Evolutionary conservation across 2,797 vertebrate genomes (phyloP), one percentile per base, ranked within the genome.

Genomic region (Salarias fasciatus): DNA sequence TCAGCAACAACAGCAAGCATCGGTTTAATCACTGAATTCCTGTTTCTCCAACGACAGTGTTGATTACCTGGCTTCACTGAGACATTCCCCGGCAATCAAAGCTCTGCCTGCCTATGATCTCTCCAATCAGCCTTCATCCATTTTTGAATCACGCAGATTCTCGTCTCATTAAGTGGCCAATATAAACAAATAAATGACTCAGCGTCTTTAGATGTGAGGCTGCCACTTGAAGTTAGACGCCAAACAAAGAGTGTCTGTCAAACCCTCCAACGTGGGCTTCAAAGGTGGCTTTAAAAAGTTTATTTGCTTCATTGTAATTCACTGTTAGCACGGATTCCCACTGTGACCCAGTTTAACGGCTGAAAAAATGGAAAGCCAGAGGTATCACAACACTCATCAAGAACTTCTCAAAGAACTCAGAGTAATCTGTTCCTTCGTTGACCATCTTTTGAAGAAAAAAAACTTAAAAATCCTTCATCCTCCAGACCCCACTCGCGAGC

Each of bases 141-240:
- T 70, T 72, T 81, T 37, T 52, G 54, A 65, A 78, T 82, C 59
- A 80, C 74, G 63, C 46, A 64, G 64, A 82, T 67, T 37, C 18
- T n/a, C 53, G 40, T 53, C 65, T 63, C 51, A 73, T 81, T 69
- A 70, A 70, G 62, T 31, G 14, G n/a, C 60, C 31, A 58, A 70
- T 59, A 64, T 66, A 75, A 80, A 75, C 56, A 75, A 60, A 73
- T 58, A 36, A 69, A 24, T 0, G 2, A 12, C 0, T 53, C 14
- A 43, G 24, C 40, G 44, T 42, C 57, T 55, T 58, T 14, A 44
- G 51, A 9, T 63, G 53, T 7, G 1, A 1, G 10, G 36, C 41
- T 49, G 36, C 46, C 5, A 37, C 13, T 38, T 29, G 6, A 59
- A 43, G 1, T 11, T 11, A 5, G 5, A 1, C 6, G 4, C 8